Conservation (phyloP, 2,113 vertebrate genomes). For the Apodemus sylvaticus region DNA sequence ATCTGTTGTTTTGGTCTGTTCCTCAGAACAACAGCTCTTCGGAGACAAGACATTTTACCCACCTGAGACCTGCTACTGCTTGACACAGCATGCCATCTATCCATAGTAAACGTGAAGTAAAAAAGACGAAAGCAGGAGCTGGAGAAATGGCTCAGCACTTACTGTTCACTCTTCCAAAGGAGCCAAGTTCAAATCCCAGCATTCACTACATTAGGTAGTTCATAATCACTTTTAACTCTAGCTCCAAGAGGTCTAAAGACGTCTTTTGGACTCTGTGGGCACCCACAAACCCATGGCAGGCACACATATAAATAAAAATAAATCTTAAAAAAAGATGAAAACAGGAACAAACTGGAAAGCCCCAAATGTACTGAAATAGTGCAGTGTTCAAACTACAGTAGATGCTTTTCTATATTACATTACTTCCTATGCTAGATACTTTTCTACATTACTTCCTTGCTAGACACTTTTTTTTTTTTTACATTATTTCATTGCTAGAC, state of each 20-base stretch:
- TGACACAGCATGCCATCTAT: not conserved
- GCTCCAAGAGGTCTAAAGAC: not conserved
- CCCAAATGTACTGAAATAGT: not conserved
- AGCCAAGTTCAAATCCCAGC: not conserved
- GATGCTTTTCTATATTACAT: not conserved
- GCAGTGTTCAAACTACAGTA: not conserved
- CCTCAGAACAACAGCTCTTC: not conserved
- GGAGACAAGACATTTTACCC: not conserved
- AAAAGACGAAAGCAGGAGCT: not conserved
- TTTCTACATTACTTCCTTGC: not conserved
- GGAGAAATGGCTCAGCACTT: not conserved
- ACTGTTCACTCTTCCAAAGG: not conserved
- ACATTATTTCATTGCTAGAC: not conserved
- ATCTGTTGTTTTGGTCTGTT: not conserved
- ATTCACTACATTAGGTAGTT: not conserved
- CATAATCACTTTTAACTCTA: not conserved
- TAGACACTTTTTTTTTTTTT: not conserved
- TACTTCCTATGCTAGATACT: not conserved
- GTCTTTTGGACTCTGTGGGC: too few species aligned
- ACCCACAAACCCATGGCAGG: too few species aligned
- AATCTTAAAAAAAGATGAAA: not conserved
- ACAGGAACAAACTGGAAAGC: slow-evolving; percentile 5
- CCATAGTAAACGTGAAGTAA: not conserved
- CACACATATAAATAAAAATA: not conserved
- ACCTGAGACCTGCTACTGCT: not conserved